phyloP scores from a whole-genome alignment of 2,888 invertebrate species.

The Eutolmus rufibarbis region DNA sequence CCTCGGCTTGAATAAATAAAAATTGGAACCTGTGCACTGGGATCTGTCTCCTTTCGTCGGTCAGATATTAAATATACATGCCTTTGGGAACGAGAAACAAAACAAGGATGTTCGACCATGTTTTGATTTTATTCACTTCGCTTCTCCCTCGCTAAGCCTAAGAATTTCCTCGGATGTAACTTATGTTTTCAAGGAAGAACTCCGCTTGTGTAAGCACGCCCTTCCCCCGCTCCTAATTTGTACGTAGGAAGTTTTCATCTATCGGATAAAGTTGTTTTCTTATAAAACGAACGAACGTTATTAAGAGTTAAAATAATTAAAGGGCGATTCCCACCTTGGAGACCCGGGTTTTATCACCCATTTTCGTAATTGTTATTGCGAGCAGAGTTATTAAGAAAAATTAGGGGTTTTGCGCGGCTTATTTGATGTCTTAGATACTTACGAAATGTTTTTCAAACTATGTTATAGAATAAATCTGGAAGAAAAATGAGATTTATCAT shows the following conservation, averaged over 20 bases:
- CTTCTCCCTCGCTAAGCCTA: neutral
- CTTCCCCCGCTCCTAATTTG: neutral
- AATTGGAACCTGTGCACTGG: neutral
- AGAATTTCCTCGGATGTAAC: neutral
- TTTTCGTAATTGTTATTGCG: no score
- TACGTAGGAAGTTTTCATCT: neutral
- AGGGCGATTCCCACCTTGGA: neutral
- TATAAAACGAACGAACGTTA: neutral
- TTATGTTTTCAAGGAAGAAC: neutral
- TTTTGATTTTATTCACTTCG: slow-evolving; percentile 19
- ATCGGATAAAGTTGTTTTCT: neutral
- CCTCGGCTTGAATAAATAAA: slow-evolving; percentile 14
- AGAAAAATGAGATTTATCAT: no score
- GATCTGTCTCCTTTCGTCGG: slow-evolving; percentile 15
- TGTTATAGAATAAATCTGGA: no score
- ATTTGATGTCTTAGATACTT: no score
- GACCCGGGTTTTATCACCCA: neutral
- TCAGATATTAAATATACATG: slow-evolving; percentile 24
- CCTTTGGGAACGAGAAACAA: neutral
- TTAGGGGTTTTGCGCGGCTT: neutral
- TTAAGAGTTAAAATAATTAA: neutral
- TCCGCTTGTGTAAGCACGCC: neutral
- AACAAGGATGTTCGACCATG: neutral
- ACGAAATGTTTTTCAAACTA: no score
- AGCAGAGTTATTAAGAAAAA: neutral